A percentile compares a stretch with the other conserved stretches of the same genome.
Conservation (phyloP, 2,113 vertebrate species). For the Catagonus wagneri region DNA sequence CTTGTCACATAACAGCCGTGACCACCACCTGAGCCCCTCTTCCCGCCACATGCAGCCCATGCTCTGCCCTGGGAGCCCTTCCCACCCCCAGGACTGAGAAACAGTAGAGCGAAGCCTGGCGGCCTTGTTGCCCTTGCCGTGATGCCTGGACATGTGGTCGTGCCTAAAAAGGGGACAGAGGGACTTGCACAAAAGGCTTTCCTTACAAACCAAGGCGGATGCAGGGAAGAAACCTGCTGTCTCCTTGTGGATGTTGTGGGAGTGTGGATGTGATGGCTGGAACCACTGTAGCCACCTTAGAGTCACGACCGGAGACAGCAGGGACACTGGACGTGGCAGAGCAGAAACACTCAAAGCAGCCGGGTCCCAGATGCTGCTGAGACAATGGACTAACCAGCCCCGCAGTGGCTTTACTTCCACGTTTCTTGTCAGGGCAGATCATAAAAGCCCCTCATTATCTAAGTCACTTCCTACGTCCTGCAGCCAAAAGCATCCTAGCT, state of each 20-base stretch:
- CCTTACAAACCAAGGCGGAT: not conserved
- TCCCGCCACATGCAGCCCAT: not conserved
- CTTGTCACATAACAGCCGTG: not conserved
- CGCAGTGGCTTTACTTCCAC: no score
- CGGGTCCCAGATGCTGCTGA: not conserved
- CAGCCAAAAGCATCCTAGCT: not conserved
- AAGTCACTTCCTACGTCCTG: not conserved
- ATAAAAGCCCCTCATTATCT: not conserved
- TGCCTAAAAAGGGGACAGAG: not conserved
- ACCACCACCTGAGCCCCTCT: not conserved
- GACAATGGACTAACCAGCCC: not conserved
- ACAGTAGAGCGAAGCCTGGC: not conserved
- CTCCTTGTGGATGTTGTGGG: not conserved
- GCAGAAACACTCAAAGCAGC: not conserved
- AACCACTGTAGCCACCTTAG: not conserved
- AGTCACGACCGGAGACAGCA: not conserved
- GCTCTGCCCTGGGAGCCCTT: not conserved
- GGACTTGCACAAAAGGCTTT: not conserved
- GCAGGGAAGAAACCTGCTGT: not conserved
- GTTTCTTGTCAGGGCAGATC: not conserved
- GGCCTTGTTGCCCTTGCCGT: not conserved
- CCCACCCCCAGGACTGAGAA: not conserved
- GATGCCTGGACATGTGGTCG: no score
- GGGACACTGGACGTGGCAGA: accelerated
- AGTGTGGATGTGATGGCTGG: not conserved